These are phyloP conservation scores for Orientallactaga sibirica DNA, from an alignment of 2,797 vertebrate genomes.

Conservation along the genomic window DNA sequence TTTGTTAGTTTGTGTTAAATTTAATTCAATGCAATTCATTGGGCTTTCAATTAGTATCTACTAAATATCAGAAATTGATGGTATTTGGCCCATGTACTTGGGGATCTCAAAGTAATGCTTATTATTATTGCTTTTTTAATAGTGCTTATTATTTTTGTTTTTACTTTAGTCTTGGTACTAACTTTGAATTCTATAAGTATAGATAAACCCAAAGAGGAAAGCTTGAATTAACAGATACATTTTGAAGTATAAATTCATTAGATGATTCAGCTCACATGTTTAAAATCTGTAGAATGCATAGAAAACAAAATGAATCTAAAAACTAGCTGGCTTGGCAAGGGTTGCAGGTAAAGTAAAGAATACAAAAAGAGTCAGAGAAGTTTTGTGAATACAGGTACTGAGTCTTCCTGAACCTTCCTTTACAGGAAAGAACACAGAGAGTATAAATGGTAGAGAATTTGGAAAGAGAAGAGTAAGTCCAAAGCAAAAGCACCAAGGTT, in stretches of 20 bases:
- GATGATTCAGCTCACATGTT: not conserved
- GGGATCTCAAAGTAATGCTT: not conserved
- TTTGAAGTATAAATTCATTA: not conserved
- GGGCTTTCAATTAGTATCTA: not conserved
- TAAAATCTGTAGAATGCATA: not conserved
- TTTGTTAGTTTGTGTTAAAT: not conserved
- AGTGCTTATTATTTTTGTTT: not conserved
- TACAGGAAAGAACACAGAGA: not conserved
- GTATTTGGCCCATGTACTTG: not conserved
- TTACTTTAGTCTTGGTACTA: not conserved
- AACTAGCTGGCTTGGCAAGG: too few relatives aligned
- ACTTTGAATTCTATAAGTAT: not conserved
- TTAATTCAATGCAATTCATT: not conserved
- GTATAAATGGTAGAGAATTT: fast-evolving
- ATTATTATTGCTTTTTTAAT: not conserved
- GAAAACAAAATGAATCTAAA: not conserved
- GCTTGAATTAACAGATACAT: not conserved
- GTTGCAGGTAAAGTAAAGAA: too few relatives aligned
- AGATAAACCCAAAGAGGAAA: not conserved
- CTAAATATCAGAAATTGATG: not conserved
- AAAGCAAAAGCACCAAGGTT: not conserved
- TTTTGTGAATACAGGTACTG: not conserved
- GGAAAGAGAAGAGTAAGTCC: not conserved
- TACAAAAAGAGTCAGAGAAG: not conserved
- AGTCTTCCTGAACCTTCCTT: not conserved